Percentiles rank a stretch among this genome's conserved stretches.
Evolutionary conservation across 2,888 invertebrate species (phyloP).

Genomic region (Penaeus monodon): DNA sequence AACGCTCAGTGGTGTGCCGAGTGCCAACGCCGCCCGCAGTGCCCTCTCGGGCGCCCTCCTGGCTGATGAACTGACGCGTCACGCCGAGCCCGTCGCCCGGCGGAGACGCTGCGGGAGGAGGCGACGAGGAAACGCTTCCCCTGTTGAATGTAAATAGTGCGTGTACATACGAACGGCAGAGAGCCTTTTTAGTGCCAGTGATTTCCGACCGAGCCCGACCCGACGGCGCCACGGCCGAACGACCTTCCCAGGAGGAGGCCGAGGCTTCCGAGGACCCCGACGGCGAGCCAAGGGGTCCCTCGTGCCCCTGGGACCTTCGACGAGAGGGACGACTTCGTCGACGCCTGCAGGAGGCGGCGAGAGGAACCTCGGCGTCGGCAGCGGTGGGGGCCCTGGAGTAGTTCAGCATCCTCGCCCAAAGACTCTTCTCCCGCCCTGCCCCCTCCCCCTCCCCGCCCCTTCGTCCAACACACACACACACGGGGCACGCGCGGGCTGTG

Average conservation of each 20-base stretch:
- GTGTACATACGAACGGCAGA: too few species aligned
- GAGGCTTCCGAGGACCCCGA: not conserved
- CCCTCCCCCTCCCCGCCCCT: not conserved
- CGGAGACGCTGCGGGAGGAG: not conserved
- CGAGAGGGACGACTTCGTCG: not conserved
- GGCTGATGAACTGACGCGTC: not conserved
- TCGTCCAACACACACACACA: not conserved
- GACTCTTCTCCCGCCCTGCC: not conserved
- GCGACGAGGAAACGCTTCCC: too few species aligned
- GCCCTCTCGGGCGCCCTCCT: too few species aligned
- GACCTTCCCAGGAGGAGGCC: not conserved
- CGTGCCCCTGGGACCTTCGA: too few species aligned
- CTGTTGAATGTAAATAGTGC: too few species aligned
- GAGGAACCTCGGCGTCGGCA: not conserved
- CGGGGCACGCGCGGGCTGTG: constrained; percentile 23
- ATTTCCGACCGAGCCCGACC: not conserved
- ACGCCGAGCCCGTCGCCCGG: not conserved
- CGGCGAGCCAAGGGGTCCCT: not conserved
- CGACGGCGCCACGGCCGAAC: not conserved
- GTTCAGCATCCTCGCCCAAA: not conserved
- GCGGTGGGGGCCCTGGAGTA: not conserved
- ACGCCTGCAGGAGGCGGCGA: not conserved
- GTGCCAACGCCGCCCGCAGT: not conserved
- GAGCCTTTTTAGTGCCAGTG: constrained; percentile 10
- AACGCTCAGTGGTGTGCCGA: not conserved